These are phyloP conservation scores for Percopsis omiscomaycus DNA, from an alignment of 2,797 vertebrate species.

Conservation along the genomic window DNA sequence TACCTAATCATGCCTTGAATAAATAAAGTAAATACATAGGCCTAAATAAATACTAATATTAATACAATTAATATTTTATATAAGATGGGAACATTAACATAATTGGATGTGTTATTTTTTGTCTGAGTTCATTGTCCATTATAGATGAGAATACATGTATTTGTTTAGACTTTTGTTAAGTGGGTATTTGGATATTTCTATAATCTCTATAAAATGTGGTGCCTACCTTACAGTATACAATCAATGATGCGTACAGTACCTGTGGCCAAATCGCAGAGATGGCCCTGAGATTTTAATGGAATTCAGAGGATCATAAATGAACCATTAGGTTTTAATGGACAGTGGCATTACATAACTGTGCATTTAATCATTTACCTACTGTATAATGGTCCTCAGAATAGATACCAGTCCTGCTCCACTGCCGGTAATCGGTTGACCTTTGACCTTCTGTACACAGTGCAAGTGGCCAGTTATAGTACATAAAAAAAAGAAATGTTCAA, in stretches of 20 bases:
- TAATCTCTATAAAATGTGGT: background rate
- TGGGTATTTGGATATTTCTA: no score
- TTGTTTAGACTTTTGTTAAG: no score
- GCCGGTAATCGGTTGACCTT: conserved; percentile 43
- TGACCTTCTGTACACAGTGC: conserved; percentile 29
- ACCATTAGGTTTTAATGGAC: conserved; percentile 45
- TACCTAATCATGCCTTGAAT: no score
- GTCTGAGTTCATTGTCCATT: no score
- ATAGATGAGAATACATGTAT: no score
- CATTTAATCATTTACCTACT: conserved; percentile 40
- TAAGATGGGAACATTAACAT: no score
- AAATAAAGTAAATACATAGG: no score
- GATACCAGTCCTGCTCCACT: conserved; percentile 22
- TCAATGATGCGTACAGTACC: background rate
- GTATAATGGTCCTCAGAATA: conserved; percentile 51
- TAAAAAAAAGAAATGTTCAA: conserved; percentile 13
- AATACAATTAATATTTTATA: no score
- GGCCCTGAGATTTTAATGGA: conserved; percentile 11
- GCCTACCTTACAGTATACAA: background rate
- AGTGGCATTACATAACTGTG: conserved; percentile 52
- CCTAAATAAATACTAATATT: no score
- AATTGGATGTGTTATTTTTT: no score
- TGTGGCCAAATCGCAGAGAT: conserved; percentile 5
- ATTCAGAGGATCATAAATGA: conserved; percentile 33
- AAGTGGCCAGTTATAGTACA: conserved; percentile 1